Conservation (phyloP, 2,888 invertebrate species). For the Lysandra coridon region DNA sequence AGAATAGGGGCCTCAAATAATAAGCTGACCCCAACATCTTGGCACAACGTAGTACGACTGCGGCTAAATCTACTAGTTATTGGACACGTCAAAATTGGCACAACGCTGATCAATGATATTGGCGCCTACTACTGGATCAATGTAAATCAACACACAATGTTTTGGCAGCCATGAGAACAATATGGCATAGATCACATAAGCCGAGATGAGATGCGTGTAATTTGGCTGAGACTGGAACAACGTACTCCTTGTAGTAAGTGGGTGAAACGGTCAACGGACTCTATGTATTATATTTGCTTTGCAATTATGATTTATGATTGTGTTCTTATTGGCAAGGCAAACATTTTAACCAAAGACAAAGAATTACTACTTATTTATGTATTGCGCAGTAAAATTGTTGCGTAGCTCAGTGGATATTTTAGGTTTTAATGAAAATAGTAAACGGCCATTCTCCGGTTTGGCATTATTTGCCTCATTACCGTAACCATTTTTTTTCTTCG, state of each 20-base stretch:
- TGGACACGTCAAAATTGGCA: not conserved
- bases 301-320: not conserved
- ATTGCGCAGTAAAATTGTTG: no score
- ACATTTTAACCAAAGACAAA: no score
- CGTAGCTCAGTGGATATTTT: no score
- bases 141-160: not conserved
- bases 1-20: no score
- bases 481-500: no score
- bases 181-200: not conserved
- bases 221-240: conserved; percentile 30
- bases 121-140: not conserved
- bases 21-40: no score
- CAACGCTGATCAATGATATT: not conserved
- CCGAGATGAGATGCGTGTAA: conserved; percentile 17
- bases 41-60: no score
- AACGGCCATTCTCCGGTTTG: no score
- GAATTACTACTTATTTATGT: no score
- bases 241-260: conserved; percentile 29
- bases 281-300: conserved; percentile 8
- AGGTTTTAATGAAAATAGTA: no score
- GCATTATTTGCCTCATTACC: no score
- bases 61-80: not conserved
- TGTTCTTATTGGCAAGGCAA: no score
- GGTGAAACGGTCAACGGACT: conserved; percentile 32
- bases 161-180: not conserved